Base-by-base conservation (phyloP, 2,113 vertebrate species). In the Chinchilla lanigera region DNA sequence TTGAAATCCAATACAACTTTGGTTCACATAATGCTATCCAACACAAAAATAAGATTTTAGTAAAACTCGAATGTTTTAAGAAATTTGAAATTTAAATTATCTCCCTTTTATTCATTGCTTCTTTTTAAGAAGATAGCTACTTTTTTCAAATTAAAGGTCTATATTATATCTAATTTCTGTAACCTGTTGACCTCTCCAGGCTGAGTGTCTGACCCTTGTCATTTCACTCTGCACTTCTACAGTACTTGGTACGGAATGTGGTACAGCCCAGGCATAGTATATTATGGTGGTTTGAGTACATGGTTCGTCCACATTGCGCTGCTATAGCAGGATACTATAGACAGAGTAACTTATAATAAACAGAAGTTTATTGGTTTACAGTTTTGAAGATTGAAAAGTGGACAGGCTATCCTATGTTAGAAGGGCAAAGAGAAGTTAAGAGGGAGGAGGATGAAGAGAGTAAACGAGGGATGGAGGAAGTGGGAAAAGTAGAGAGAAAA, bases 1-100 rank as follows among this genome's bases (percentile, higher is more conserved):
- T 56, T 89, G 24, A 92, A 94, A 93, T 80, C 17, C 41, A 78
- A 38, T 88, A 84, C 19, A 94, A 61, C 52, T 82, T 85, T 3
- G 80, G 3, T 3, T 93, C 35, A 93, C 71, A 60, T 83, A 54
- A 30, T 75, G 2, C 65, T 3, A 20, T 56, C 44, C 24, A 17
- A 91, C 73, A 12, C 52, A 65, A 58, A 85, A 86, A 20, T 84
- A 17, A 38, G 1, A 1, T 77, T 60, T 69, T 78, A 96, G 22
- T 30, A 93, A 95, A 38, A 93, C 26, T 90, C 8, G 7, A 75
- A 33, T 81, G 44, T 80, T 90, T 90, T n/a, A 61, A 86, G 30
- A 80, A 35, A 14, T 85, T 85, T 88, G 54, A 20, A 52, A 35
- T 13, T 52, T 78, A 95, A 56, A 75, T 90, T 67, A 82, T 52